These are phyloP conservation scores for Pimephales promelas DNA, from an alignment of 2,113 vertebrate genomes.

Conservation along the genomic window DNA sequence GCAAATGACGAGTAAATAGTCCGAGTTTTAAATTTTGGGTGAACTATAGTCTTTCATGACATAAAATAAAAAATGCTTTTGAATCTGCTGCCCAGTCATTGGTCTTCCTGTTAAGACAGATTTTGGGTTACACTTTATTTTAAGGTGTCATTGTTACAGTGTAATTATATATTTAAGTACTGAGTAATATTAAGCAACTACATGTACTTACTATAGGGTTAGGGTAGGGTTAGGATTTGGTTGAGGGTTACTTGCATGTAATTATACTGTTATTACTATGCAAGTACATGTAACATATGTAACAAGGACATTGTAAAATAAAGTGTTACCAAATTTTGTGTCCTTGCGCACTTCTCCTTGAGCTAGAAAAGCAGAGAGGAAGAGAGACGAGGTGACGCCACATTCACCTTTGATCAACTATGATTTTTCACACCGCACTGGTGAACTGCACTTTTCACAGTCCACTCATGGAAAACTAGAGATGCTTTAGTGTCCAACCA, in stretches of 20 bases:
- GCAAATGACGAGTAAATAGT: background rate
- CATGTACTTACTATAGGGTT: no score
- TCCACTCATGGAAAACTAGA: slow-evolving; percentile 47
- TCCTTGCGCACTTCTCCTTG: slow-evolving; percentile 28
- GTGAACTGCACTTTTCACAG: slow-evolving; percentile 60
- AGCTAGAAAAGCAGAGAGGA: slow-evolving; percentile 39
- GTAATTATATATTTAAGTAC: no score
- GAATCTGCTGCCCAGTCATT: background rate
- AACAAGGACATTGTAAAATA: no score
- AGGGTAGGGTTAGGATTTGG: no score
- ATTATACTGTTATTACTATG: no score
- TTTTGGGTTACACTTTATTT: background rate
- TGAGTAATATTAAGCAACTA: no score
- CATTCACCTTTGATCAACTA: slow-evolving; percentile 64
- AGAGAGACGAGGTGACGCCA: slow-evolving; percentile 49
- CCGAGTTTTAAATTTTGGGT: background rate
- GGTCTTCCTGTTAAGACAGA: slow-evolving; percentile 1
- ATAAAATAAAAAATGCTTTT: slow-evolving; percentile 12
- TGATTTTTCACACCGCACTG: slow-evolving; percentile 46
- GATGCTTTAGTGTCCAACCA: slow-evolving; percentile 60
- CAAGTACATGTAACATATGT: no score
- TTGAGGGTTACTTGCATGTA: no score
- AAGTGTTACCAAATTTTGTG: background rate
- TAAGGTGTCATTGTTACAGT: no score
- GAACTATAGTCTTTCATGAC: background rate